phyloP scores from a whole-genome alignment of 2,888 invertebrate genomes.

The Chalcis sispes region DNA sequence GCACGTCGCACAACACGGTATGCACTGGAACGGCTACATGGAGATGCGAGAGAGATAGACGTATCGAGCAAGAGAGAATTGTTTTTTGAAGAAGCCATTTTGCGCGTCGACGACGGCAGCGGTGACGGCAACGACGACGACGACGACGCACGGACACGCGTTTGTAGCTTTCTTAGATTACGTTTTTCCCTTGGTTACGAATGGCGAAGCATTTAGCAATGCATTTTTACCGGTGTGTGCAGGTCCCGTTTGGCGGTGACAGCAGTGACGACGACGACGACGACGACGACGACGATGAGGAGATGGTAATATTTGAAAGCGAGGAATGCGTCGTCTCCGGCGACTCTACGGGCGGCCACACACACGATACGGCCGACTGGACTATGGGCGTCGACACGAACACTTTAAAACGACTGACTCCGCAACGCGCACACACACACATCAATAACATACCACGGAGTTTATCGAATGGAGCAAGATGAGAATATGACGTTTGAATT shows the following conservation, averaged over 20 bases:
- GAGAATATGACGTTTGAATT: no score
- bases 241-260: constrained; percentile 10
- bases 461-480: no score
- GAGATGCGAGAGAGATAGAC: background rate
- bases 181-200: no score
- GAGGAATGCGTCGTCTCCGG: constrained; percentile 34
- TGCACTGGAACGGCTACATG: constrained; percentile 8
- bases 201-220: background rate
- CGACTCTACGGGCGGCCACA: constrained; percentile 2
- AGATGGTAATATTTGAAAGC: background rate
- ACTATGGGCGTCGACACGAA: constrained; percentile 53
- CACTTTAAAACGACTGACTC: constrained; percentile 21
- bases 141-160: constrained; percentile 2
- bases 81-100: constrained; percentile 72
- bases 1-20: constrained; percentile 48
- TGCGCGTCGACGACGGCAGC: constrained; percentile 59
- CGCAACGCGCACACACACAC: constrained; percentile 22
- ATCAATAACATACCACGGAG: background rate
- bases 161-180: no score
- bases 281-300: no score
- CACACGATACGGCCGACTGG: constrained; percentile 7
- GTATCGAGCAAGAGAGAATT: constrained; percentile 59
- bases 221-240: constrained; percentile 28
- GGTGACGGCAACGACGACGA: constrained; percentile 33
- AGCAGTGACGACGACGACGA: background rate